These are phyloP conservation scores for Molossus alvarezi DNA, from an alignment of 2,797 vertebrate genomes.

Conservation along the genomic window DNA sequence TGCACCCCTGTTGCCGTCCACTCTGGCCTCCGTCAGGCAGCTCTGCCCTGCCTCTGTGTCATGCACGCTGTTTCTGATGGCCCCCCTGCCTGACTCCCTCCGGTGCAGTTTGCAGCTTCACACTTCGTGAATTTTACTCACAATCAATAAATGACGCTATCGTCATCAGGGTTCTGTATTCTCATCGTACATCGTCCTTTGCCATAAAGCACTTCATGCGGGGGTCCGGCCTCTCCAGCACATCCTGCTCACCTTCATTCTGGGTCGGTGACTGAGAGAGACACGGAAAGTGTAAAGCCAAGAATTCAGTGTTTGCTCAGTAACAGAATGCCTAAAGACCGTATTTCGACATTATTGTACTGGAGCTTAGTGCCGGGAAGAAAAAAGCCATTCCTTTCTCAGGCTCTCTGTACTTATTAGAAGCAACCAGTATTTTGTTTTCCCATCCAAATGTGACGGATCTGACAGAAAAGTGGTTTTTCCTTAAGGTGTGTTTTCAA, in stretches of 20 bases:
- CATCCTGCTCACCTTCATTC: conserved; percentile 82
- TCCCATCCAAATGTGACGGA: conserved; percentile 66
- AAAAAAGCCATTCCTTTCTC: conserved; percentile 74
- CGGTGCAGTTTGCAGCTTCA: conserved; percentile 88
- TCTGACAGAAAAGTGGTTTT: conserved; percentile 53
- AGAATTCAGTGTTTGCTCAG: conserved; percentile 75
- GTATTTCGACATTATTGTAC: conserved; percentile 66
- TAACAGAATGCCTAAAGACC: conserved; percentile 67
- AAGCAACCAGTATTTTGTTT: conserved; percentile 75
- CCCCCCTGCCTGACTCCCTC: conserved; percentile 84
- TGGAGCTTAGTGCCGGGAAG: conserved; percentile 43
- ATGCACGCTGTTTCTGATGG: conserved; percentile 42
- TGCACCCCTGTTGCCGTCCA: fast-evolving
- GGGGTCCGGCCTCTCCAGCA: conserved; percentile 79
- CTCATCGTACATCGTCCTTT: conserved; percentile 87
- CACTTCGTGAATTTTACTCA: conserved; percentile 91
- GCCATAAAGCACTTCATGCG: conserved; percentile 85
- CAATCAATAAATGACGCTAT: conserved; percentile 91
- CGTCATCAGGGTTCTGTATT: conserved; percentile 88
- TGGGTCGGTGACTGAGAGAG: conserved; percentile 70
- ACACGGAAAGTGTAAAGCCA: conserved; percentile 32
- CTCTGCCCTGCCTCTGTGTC: conserved; percentile 80
- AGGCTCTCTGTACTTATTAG: conserved; percentile 75
- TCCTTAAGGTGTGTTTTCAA: conserved; percentile 49
- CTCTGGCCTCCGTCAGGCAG: conserved; percentile 57